Percentiles rank a stretch among this genome's conserved stretches.
Evolutionary conservation across 2,113 vertebrate species (phyloP).

Genomic region (Anolis carolinensis): DNA sequence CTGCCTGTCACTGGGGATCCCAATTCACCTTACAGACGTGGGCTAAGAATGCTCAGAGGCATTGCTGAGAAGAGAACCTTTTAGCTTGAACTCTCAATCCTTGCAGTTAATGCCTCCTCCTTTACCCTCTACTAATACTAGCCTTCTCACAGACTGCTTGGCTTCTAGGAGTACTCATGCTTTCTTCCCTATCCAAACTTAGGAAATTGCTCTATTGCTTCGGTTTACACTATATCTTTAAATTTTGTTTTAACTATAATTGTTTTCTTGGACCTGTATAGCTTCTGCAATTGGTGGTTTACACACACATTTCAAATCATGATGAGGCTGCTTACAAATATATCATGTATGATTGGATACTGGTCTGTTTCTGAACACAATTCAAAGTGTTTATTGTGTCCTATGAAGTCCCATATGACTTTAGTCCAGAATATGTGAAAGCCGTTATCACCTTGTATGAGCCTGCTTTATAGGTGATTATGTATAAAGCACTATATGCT

Average conservation of each 20-base stretch:
- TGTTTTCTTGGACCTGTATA: not conserved
- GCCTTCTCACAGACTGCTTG: not conserved
- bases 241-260: not conserved
- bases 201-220: not conserved
- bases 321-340: not conserved
- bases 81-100: not conserved
- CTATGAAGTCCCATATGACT: no score
- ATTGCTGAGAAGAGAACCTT: conserved; percentile 10
- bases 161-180: not conserved
- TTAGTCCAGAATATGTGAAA: not conserved
- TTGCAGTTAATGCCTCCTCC: not conserved
- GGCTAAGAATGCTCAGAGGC: not conserved
- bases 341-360: not conserved
- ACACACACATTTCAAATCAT: not conserved
- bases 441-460: not conserved
- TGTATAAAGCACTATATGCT: no score
- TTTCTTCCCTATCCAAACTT: not conserved
- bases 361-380: not conserved
- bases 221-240: not conserved
- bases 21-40: conserved; percentile 24
- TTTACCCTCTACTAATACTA: not conserved
- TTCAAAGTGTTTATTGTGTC: not conserved
- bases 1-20: conserved; percentile 36
- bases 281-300: not conserved
- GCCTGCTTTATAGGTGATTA: no score